Evolutionary conservation across 2,888 invertebrate genomes (phyloP), one percentile per base, ranked within the genome.

Genomic region (Aphodius sticticus): DNA sequence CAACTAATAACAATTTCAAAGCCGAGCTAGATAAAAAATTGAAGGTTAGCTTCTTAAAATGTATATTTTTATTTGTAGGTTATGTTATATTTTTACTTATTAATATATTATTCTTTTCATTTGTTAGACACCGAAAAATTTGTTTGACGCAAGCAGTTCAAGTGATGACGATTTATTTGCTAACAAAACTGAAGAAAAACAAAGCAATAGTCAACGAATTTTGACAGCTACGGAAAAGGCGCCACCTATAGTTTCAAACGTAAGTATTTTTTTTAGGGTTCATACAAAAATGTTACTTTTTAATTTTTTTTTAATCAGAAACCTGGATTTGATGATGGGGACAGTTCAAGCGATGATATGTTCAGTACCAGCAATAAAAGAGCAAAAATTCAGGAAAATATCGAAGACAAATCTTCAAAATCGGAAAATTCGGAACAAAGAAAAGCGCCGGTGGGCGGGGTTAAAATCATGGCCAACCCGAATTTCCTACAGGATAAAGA

Each of bases 371-470:
- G 75, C 14, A 16, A 76, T 6, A 79, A 79, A 69, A 80, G 81
- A 53, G 83, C 82, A 81, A 72, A n/a, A 36, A n/a, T 16, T n/a
- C 35, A 16, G 72, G 35, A 26, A 2, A 16, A 36, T n/a, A 36
- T 9, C 9, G 14, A n/a, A 36, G 14, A 70, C 2, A 16, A 70
- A 15, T 15, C n/a, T 26, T 26, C 26, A 26, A 26, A 26, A 26
- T 26, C 26, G 26, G 26, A 26, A 26, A 26, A 26, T 3, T 26
- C 3, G 26, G 26, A 26, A 26, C 26, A 26, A 26, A 53, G 53
- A 53, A 53, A 5, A 53, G 93, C 92, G 90, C 92, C 93, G 6
- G 85, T 91, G 5, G 93, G 93, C 1, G 93, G 92, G 0, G 91
- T 92, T 76, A 91, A 93, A 7, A 86, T 93, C 70, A 92, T 93